These are phyloP conservation scores for Eidolon dupreanum DNA, from an alignment of 2,797 vertebrate species.

Conservation along the genomic window DNA sequence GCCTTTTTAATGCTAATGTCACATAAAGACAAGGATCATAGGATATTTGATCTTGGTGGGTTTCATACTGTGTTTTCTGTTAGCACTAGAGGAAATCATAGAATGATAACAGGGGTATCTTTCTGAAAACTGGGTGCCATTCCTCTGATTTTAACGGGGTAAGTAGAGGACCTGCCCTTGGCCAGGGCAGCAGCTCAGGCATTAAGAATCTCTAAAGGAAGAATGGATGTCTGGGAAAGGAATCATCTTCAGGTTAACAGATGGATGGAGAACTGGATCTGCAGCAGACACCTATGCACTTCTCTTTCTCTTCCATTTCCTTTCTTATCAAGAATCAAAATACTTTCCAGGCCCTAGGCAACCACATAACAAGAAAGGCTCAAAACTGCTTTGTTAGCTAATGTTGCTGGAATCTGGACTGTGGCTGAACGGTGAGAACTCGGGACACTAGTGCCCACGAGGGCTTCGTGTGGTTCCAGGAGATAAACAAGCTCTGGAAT, in stretches of 20 bases:
- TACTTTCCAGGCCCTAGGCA: neutral
- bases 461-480: neutral
- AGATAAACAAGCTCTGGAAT: neutral
- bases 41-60: neutral
- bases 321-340: constrained; percentile 14
- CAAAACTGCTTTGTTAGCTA: neutral
- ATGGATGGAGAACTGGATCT: neutral
- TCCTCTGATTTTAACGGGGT: neutral
- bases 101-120: neutral
- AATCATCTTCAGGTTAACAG: neutral
- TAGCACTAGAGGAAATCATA: neutral
- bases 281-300: neutral
- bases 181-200: neutral
- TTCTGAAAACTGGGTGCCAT: neutral
- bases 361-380: neutral
- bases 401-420: neutral
- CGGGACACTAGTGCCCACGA: neutral
- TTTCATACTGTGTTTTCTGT: neutral
- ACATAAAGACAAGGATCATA: neutral
- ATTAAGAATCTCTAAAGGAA: neutral
- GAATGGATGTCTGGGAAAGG: neutral
- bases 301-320: neutral
- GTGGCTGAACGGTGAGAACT: neutral
- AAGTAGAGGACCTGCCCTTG: neutral
- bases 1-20: neutral